A percentile compares a stretch with the other conserved stretches of the same genome.
phyloP scores from a whole-genome alignment of 2,113 vertebrate genomes.

The Argyrosomus japonicus region DNA sequence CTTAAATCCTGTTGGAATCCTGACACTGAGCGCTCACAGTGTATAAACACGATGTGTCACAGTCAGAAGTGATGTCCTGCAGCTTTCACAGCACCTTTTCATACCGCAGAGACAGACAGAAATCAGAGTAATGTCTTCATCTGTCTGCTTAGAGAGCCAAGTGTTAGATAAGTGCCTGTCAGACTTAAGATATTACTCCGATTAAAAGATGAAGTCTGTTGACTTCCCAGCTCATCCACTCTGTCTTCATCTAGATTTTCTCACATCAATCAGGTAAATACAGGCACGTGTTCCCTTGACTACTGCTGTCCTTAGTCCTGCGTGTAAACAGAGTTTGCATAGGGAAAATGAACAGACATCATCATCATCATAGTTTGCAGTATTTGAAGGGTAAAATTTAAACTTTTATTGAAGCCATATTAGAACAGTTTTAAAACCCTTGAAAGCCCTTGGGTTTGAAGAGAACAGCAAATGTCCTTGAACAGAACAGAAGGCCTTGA shows the following conservation, averaged over 20 bases:
- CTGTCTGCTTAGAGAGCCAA: constrained; percentile 14
- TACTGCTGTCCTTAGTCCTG: background rate
- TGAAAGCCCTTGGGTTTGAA: background rate
- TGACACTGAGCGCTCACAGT: background rate
- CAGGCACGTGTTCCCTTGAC: background rate
- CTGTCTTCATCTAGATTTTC: background rate
- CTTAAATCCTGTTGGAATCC: background rate
- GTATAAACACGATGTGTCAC: constrained; percentile 34
- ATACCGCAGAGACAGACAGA: background rate
- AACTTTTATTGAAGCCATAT: background rate
- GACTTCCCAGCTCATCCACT: background rate
- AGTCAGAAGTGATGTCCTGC: background rate
- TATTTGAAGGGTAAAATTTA: background rate
- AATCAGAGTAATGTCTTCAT: constrained; percentile 31
- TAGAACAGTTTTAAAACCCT: background rate
- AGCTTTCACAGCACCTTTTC: background rate
- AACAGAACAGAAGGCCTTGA: background rate
- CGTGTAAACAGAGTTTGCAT: background rate
- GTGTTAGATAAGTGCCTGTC: constrained; percentile 21
- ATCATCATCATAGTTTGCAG: background rate
- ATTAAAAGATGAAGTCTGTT: constrained; percentile 19
- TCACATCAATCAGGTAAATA: background rate
- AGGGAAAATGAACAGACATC: background rate
- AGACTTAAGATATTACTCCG: constrained; percentile 30
- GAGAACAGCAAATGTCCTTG: background rate